phyloP scores from a whole-genome alignment of 2,797 vertebrate genomes.

The Micropoecilia bifurca region DNA sequence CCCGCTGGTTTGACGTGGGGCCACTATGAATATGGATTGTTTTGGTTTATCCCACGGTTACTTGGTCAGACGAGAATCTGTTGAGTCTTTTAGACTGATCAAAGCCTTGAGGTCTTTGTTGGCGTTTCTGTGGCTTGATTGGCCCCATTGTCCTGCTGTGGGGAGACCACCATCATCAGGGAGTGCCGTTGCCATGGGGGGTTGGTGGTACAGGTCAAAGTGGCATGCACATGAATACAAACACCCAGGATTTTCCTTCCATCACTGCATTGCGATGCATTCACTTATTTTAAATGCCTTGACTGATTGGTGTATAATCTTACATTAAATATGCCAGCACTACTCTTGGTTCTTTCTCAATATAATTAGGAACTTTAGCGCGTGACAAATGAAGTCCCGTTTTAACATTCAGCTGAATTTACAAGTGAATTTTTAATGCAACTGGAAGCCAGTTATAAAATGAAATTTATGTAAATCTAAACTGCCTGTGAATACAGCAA shows the following conservation, averaged over 20 bases:
- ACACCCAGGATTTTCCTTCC: neutral
- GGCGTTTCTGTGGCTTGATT: constrained; percentile 13
- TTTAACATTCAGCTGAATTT: constrained; percentile 8
- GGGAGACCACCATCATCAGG: constrained; percentile 1
- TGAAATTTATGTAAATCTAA: neutral
- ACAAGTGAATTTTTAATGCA: constrained; percentile 14
- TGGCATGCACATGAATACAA: constrained; percentile 8
- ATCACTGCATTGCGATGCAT: neutral
- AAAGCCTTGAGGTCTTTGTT: constrained; percentile 6
- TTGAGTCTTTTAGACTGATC: neutral
- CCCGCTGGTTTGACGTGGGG: neutral
- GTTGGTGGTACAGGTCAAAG: constrained; percentile 7
- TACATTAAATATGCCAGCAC: neutral
- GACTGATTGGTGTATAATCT: neutral
- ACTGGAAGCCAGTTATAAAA: neutral
- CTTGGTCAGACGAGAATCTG: neutral
- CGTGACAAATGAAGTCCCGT: neutral
- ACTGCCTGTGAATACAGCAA: neutral
- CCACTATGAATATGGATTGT: neutral
- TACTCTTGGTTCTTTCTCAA: neutral
- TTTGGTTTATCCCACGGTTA: constrained; percentile 1
- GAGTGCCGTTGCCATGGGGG: constrained; percentile 2
- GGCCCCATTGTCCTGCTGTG: constrained; percentile 14
- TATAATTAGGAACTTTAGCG: neutral
- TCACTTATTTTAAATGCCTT: neutral